Evolutionary conservation across 1,140 invertebrate genomes (phyloP).

Genomic region (Conus betulinus): DNA sequence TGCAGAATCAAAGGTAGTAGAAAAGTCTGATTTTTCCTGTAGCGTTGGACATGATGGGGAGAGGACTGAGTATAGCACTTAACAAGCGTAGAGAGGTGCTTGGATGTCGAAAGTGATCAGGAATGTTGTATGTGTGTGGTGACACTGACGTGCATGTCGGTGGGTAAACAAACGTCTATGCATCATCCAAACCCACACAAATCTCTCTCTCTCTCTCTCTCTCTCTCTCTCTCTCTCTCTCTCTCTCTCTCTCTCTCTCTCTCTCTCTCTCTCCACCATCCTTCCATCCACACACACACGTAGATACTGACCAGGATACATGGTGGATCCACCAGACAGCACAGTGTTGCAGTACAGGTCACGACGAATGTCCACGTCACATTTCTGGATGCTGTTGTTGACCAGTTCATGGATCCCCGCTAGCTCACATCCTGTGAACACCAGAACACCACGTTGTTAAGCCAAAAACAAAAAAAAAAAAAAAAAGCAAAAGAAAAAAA

Average conservation of each 20-base stretch:
- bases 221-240: neutral
- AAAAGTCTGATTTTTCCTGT: neutral
- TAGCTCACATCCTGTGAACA: slow-evolving; percentile 47
- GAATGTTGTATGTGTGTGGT: neutral
- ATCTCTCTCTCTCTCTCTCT: neutral
- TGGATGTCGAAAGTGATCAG: neutral
- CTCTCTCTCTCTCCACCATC: no score
- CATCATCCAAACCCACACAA: neutral
- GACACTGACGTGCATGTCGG: no score
- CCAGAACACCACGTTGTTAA: slow-evolving; percentile 46
- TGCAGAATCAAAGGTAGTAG: neutral
- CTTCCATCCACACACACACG: no score
- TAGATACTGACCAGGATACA: slow-evolving; percentile 79
- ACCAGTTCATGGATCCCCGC: slow-evolving; percentile 78
- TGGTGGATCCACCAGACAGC: slow-evolving; percentile 77
- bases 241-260: neutral
- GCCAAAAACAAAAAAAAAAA: no score
- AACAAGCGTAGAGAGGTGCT: neutral
- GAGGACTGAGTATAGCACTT: neutral
- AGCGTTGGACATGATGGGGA: neutral
- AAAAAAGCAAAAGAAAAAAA: no score
- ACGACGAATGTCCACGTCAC: slow-evolving; percentile 87
- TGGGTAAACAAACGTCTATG: no score
- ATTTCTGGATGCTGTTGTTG: slow-evolving; percentile 88
- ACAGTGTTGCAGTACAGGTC: slow-evolving; percentile 91